Percentiles rank a stretch among this genome's conserved stretches.
These are phyloP conservation scores for Eristalis arbustorum DNA, from an alignment of 2,888 invertebrate species.

Conservation along the genomic window DNA sequence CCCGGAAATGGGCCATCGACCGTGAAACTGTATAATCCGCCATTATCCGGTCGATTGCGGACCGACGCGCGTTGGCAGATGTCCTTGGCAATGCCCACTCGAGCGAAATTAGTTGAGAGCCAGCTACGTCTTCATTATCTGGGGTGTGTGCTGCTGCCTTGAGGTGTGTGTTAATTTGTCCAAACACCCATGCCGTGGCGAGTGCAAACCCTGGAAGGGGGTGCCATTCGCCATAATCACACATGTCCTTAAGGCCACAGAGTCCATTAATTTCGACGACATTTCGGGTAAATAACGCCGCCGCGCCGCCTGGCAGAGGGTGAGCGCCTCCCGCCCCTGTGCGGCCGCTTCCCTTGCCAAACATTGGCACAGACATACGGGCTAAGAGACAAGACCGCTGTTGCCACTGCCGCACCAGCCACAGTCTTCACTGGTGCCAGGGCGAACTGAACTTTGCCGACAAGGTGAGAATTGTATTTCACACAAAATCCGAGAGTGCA, in stretches of 20 bases:
- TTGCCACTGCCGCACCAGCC: background rate
- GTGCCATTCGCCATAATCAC: constrained; percentile 24
- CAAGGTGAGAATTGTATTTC: constrained; percentile 63
- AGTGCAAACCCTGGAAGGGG: background rate
- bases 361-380: constrained; percentile 18
- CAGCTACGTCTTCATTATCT: constrained; percentile 14
- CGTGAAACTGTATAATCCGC: constrained; percentile 52
- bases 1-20: constrained; percentile 28
- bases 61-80: background rate
- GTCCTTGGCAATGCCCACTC: background rate
- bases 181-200: background rate
- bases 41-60: constrained; percentile 34
- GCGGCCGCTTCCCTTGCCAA: constrained; percentile 15
- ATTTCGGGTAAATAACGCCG: constrained; percentile 30
- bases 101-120: background rate
- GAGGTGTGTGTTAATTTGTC: constrained; percentile 30
- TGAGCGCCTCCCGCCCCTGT: background rate
- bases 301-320: no score
- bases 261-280: constrained; percentile 46
- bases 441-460: constrained; percentile 16
- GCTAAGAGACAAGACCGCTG: background rate
- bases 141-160: background rate
- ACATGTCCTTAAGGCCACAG: constrained; percentile 2
- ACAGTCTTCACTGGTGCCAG: background rate
- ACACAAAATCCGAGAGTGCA: constrained; percentile 38